A percentile compares a stretch with the other conserved stretches of the same genome.
Conservation (phyloP, 1,140 invertebrate species). For the Drosophila rufa region DNA sequence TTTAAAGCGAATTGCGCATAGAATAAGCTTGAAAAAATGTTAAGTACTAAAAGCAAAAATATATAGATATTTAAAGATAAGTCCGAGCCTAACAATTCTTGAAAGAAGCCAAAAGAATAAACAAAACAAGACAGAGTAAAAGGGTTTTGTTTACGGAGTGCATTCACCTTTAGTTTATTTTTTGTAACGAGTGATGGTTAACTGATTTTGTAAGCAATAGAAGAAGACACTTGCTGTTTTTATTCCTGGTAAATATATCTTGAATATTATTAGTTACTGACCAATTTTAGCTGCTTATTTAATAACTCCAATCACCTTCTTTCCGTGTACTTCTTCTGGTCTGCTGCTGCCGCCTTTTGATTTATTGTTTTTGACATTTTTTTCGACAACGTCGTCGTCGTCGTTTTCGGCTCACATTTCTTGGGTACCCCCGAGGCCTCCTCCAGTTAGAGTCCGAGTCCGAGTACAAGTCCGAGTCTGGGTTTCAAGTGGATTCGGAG, state of each 20-base stretch:
- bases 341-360: slow-evolving; percentile 53
- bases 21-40: not conserved
- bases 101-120: not conserved
- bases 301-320: slow-evolving; percentile 1
- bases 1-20: not conserved
- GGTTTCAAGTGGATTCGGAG: slow-evolving; percentile 67
- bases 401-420: slow-evolving; percentile 57
- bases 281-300: too few species aligned
- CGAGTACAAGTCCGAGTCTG: slow-evolving; percentile 27
- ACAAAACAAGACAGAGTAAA: not conserved
- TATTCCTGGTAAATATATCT: not conserved
- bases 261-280: too few species aligned
- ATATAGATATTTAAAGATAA: not conserved
- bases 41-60: not conserved
- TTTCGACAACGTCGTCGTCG: slow-evolving; percentile 37
- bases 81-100: not conserved
- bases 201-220: slow-evolving; percentile 13
- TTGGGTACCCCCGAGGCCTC: slow-evolving; percentile 1
- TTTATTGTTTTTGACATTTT: slow-evolving; percentile 79
- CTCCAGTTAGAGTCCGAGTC: not conserved
- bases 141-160: slow-evolving; percentile 1
- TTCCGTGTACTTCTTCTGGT: slow-evolving; percentile 25
- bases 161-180: slow-evolving; percentile 2
- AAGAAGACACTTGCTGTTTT: not conserved
- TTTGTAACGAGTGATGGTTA: slow-evolving; percentile 8